A percentile compares a stretch with the other conserved stretches of the same genome.
phyloP scores from a whole-genome alignment of 64 coral and sea anemone genomes.

The Actinia tenebrosa region DNA sequence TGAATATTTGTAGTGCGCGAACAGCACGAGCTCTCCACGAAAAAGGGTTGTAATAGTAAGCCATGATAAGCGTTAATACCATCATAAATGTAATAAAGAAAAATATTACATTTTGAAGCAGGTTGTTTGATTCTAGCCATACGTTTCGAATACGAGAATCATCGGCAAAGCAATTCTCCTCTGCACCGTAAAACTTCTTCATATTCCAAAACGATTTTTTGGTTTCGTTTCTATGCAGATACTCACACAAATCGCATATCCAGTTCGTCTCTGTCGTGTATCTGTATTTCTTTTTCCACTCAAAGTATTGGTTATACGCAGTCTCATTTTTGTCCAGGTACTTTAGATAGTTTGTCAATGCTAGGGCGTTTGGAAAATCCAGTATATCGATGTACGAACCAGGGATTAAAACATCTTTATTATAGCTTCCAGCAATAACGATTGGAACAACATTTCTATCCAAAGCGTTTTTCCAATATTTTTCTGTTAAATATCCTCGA shows the following conservation, averaged over 20 bases:
- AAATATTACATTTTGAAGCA: no score
- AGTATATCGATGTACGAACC: constrained; percentile 43
- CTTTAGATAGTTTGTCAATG: constrained; percentile 38
- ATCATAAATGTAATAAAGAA: no score
- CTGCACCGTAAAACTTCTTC: background rate
- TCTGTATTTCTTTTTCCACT: constrained; percentile 42
- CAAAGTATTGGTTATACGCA: constrained; percentile 52
- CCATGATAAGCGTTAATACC: no score
- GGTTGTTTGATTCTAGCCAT: background rate
- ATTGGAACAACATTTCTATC: constrained; percentile 30
- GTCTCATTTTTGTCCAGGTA: constrained; percentile 46
- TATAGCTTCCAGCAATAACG: constrained; percentile 36
- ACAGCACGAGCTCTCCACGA: no score
- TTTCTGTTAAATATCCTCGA: constrained; percentile 33
- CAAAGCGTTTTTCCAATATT: constrained; percentile 36
- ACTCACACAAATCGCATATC: constrained; percentile 18
- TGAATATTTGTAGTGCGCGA: no score
- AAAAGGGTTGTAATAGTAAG: no score
- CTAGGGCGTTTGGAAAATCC: constrained; percentile 39
- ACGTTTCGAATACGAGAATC: background rate
- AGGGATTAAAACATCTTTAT: constrained; percentile 21
- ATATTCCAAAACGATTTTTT: background rate
- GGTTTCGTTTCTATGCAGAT: background rate
- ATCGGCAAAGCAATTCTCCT: constrained; percentile 6
- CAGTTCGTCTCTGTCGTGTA: background rate